These are phyloP conservation scores for Eucidaris tribuloides DNA, from an alignment of 35 echinoderm and acorn worm species.

Conservation along the genomic window DNA sequence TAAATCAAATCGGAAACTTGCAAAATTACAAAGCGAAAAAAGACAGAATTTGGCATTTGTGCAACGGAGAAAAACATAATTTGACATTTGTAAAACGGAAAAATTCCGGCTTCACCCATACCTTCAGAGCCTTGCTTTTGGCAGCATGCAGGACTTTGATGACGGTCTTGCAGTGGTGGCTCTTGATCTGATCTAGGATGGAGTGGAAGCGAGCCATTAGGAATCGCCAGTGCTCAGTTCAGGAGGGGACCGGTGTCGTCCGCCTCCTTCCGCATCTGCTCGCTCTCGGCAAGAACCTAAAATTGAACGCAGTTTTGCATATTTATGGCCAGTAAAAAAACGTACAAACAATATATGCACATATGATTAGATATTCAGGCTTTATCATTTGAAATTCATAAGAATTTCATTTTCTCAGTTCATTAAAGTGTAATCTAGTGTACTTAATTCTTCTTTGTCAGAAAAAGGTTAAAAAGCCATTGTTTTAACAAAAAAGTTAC, in stretches of 20 bases:
- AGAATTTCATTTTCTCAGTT: background rate
- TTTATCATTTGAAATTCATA: background rate
- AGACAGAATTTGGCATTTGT: too few relatives aligned
- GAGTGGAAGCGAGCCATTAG: constrained; percentile 89
- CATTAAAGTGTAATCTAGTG: too few relatives aligned
- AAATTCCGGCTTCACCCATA: constrained; percentile 25
- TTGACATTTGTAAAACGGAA: too few relatives aligned
- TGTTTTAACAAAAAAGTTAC: too few relatives aligned
- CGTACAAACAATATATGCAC: background rate
- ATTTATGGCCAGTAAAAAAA: background rate
- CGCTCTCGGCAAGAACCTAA: constrained; percentile 97
- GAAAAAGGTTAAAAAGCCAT: too few relatives aligned
- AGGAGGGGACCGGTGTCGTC: constrained; percentile 95
- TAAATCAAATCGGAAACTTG: too few relatives aligned
- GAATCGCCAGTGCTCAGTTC: constrained; percentile 98
- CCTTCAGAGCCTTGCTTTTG: constrained; percentile 97
- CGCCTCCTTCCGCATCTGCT: constrained; percentile 99
- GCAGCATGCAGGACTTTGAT: constrained; percentile 93
- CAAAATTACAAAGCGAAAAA: too few relatives aligned
- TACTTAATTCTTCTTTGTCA: too few relatives aligned
- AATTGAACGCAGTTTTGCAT: background rate
- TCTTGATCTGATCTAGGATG: constrained; percentile 96
- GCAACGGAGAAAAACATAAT: too few relatives aligned
- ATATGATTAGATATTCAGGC: background rate
- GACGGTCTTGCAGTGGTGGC: constrained; percentile 92